Evolutionary conservation across 1,140 invertebrate species (phyloP).

Genomic region (Cherax quadricarinatus): DNA sequence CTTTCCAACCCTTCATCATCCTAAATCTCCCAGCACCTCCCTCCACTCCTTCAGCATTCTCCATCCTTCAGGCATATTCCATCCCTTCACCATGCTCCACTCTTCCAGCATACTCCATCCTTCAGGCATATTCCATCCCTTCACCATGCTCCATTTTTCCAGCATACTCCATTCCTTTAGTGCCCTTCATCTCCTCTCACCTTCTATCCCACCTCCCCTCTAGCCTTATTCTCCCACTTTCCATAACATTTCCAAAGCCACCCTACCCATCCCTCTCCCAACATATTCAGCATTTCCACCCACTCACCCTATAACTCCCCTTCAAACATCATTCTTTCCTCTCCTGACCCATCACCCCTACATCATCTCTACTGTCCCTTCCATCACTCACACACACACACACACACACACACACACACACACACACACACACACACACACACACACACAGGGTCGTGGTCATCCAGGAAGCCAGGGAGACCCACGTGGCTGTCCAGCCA

Average conservation of each 20-base stretch:
- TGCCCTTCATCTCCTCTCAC: neutral
- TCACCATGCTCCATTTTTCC: no score
- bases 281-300: neutral
- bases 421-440: no score
- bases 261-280: slow-evolving; percentile 15
- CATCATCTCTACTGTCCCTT: neutral
- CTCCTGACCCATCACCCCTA: neutral
- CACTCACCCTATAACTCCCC: neutral
- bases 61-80: no score
- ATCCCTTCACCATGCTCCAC: no score
- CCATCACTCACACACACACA: no score
- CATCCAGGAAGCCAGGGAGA: neutral
- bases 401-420: neutral
- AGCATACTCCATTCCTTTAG: no score
- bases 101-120: no score
- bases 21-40: neutral
- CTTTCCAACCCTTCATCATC: neutral
- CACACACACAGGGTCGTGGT: neutral
- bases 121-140: no score
- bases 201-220: neutral
- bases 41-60: neutral
- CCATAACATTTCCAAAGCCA: neutral
- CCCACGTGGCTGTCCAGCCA: neutral
- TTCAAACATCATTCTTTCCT: neutral
- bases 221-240: neutral